Evolutionary conservation across 92 coral and sea anemone genomes (phyloP).

Genomic region (Zoanthus solanderi): DNA sequence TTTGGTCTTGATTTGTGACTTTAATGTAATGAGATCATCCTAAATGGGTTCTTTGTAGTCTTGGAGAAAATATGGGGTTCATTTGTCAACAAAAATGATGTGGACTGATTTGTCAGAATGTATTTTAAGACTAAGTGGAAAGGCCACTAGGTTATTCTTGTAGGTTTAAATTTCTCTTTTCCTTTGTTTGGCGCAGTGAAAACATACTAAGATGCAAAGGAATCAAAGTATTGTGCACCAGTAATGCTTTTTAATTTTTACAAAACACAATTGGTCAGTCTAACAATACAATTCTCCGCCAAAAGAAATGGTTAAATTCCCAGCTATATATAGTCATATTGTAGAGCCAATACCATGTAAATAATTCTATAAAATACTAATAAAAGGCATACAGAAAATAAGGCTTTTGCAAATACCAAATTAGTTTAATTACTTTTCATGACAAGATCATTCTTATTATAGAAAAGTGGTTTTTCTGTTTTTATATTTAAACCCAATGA

Average conservation of each 20-base stretch:
- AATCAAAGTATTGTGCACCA: slow-evolving; percentile 8
- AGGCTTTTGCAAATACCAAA: slow-evolving; percentile 6
- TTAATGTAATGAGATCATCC: background rate
- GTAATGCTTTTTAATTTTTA: slow-evolving; percentile 2
- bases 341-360: background rate
- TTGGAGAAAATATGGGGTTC: background rate
- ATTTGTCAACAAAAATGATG: slow-evolving; percentile 1
- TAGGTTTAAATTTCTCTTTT: background rate
- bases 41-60: slow-evolving; percentile 9
- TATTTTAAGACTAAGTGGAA: background rate
- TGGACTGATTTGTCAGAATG: slow-evolving; percentile 3
- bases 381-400: background rate
- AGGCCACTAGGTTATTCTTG: slow-evolving; percentile 3
- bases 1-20: background rate
- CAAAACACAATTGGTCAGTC: slow-evolving; percentile 8
- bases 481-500: background rate
- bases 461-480: background rate
- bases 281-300: background rate
- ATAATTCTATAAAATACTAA: background rate
- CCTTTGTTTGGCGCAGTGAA: slow-evolving; percentile 2
- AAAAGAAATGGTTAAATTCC: background rate
- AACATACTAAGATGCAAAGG: slow-evolving; percentile 5
- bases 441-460: slow-evolving; percentile 2
- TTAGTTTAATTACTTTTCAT: slow-evolving; percentile 4
- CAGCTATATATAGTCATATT: background rate